Percentiles rank a stretch among this genome's conserved stretches.
These are phyloP conservation scores for Chloroceryle amazona DNA, from an alignment of 2,797 vertebrate genomes.

Conservation along the genomic window DNA sequence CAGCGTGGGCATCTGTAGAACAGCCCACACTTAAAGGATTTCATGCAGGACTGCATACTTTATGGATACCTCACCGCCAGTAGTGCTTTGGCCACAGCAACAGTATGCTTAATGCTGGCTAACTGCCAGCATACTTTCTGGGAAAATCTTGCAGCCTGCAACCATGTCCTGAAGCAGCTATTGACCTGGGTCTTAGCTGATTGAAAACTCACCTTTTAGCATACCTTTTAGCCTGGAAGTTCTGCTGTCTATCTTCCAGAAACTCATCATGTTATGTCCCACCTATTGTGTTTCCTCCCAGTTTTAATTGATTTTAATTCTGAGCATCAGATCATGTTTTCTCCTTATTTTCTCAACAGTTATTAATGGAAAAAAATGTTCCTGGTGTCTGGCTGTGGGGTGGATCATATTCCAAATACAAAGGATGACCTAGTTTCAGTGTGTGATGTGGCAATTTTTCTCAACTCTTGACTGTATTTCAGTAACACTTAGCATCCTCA, in stretches of 20 bases:
- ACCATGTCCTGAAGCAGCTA: background rate
- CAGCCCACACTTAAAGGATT: background rate
- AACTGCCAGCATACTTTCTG: background rate
- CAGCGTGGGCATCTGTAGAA: background rate
- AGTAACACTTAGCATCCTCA: constrained; percentile 52
- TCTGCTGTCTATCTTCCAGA: background rate
- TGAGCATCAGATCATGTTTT: constrained; percentile 37
- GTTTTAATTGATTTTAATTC: constrained; percentile 34
- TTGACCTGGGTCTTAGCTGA: background rate
- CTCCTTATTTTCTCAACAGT: constrained; percentile 18
- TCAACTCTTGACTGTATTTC: background rate
- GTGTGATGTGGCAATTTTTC: constrained; percentile 41
- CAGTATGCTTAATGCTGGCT: background rate
- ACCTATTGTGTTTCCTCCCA: background rate
- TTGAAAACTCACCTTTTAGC: background rate
- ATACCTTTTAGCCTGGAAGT: background rate
- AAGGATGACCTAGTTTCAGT: background rate
- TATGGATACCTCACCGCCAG: background rate
- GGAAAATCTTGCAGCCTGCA: background rate
- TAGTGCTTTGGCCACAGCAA: background rate
- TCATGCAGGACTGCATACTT: background rate
- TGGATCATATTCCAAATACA: background rate
- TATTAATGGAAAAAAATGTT: constrained; percentile 39
- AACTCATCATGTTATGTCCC: background rate
- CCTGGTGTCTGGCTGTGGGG: constrained; percentile 19